phyloP scores from a whole-genome alignment of 2,888 invertebrate species.

The Leptogaster cylindrica region DNA sequence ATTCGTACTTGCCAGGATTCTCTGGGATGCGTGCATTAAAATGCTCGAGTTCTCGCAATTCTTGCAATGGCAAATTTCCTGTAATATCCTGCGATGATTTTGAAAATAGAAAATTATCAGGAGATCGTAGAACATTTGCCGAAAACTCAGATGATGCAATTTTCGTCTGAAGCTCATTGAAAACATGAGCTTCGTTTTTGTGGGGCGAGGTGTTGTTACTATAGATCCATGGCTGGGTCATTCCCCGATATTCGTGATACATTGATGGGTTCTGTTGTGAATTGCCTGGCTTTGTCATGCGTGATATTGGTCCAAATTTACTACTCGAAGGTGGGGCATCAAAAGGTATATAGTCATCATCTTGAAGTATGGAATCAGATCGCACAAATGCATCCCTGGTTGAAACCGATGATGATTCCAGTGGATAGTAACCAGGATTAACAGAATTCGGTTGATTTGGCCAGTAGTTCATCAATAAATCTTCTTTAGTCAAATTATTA shows the following conservation, averaged over 20 bases:
- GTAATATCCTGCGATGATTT: conserved; percentile 33
- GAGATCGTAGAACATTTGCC: conserved; percentile 20
- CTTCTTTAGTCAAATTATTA: conserved; percentile 45
- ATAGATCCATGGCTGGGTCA: conserved; percentile 40
- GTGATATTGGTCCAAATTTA: conserved; percentile 74
- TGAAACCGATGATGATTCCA: conserved; percentile 37
- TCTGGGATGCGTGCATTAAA: conserved; percentile 27
- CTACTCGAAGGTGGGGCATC: conserved; percentile 67
- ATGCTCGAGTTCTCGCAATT: conserved; percentile 22
- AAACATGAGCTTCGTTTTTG: conserved; percentile 38
- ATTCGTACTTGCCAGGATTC: conserved; percentile 42
- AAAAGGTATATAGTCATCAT: conserved; percentile 71
- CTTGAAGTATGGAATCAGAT: conserved; percentile 66
- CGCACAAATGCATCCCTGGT: conserved; percentile 59
- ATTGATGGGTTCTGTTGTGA: conserved; percentile 13
- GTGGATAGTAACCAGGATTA: conserved; percentile 45
- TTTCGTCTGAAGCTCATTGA: conserved; percentile 20
- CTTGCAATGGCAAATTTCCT: conserved; percentile 24
- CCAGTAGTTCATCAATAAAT: conserved; percentile 46
- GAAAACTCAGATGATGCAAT: conserved; percentile 37
- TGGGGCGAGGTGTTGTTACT: conserved; percentile 37
- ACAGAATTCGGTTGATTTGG: conserved; percentile 40
- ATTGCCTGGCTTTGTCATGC: conserved; percentile 51
- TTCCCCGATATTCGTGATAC: conserved; percentile 22
- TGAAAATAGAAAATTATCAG: conserved; percentile 42